phyloP scores from a whole-genome alignment of 2,113 vertebrate genomes.

The Odocoileus hemionus region DNA sequence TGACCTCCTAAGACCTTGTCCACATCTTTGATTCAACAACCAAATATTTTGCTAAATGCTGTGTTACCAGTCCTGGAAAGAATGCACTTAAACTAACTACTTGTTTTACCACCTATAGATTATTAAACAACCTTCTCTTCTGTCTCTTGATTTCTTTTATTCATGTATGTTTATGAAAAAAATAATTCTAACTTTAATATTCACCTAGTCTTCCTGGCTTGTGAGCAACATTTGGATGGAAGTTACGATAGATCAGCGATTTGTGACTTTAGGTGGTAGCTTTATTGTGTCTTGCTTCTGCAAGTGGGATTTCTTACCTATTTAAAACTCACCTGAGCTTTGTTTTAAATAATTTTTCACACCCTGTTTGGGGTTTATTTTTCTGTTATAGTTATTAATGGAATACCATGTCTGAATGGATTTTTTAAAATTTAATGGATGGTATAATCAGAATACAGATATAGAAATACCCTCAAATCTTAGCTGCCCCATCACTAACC shows the following conservation, averaged over 20 bases:
- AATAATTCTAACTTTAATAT: not conserved
- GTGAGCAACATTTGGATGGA: not conserved
- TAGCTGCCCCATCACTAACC: not conserved
- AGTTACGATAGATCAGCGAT: not conserved
- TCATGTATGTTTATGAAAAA: not conserved
- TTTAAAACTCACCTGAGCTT: not conserved
- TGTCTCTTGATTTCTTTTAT: not conserved
- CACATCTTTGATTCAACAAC: not conserved
- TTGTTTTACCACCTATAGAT: not conserved
- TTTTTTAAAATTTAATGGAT: not conserved
- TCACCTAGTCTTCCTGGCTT: not conserved
- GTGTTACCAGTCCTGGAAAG: not conserved
- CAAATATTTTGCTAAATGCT: not conserved
- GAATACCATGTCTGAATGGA: not conserved
- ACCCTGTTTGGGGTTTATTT: not conserved
- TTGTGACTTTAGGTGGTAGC: not conserved
- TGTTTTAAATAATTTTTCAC: not conserved
- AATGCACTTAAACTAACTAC: not conserved
- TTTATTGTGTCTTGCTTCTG: conserved; percentile 1
- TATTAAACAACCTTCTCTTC: not conserved
- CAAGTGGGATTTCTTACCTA: not conserved
- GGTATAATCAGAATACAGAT: not conserved
- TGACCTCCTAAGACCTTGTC: not conserved
- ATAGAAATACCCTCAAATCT: not conserved
- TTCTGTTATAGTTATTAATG: not conserved